Conservation (phyloP, 2,797 vertebrate species). For the Girardinus metallicus region DNA sequence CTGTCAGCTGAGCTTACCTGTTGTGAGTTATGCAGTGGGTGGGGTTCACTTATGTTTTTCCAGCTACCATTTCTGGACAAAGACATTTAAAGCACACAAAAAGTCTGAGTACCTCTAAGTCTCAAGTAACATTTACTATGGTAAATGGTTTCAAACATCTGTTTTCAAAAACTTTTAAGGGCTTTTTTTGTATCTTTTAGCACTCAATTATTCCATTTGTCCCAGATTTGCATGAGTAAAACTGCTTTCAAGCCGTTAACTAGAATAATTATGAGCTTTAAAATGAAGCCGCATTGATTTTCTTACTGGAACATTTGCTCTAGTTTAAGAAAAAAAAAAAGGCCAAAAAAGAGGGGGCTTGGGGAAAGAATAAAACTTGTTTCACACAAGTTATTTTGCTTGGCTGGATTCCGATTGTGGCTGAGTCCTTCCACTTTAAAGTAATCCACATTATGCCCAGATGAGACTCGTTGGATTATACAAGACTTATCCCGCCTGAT, state of each 20-base stretch:
- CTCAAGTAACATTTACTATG: constrained; percentile 4
- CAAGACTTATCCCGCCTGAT: constrained; percentile 58
- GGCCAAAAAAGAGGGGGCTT: not conserved
- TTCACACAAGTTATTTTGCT: constrained; percentile 45
- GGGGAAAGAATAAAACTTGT: not conserved
- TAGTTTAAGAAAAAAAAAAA: not conserved
- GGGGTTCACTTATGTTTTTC: constrained; percentile 40
- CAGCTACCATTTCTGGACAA: constrained; percentile 48
- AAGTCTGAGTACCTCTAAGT: constrained; percentile 16
- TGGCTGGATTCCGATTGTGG: constrained; percentile 37
- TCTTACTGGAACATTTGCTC: constrained; percentile 20
- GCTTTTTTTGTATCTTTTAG: constrained; percentile 23
- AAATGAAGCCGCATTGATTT: constrained; percentile 30
- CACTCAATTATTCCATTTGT: constrained; percentile 59
- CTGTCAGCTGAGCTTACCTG: constrained; percentile 66
- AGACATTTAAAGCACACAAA: constrained; percentile 40
- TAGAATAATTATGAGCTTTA: constrained; percentile 28
- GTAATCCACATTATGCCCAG: constrained; percentile 63
- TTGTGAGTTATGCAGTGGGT: constrained; percentile 38
- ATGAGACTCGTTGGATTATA: constrained; percentile 60
- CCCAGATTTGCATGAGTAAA: constrained; percentile 3
- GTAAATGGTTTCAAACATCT: constrained; percentile 16
- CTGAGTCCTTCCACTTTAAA: constrained; percentile 42
- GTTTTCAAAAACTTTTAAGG: not conserved
- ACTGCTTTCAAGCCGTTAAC: constrained; percentile 23